Conservation (phyloP, 2,113 vertebrate species). For the Poicephalus meyeri region DNA sequence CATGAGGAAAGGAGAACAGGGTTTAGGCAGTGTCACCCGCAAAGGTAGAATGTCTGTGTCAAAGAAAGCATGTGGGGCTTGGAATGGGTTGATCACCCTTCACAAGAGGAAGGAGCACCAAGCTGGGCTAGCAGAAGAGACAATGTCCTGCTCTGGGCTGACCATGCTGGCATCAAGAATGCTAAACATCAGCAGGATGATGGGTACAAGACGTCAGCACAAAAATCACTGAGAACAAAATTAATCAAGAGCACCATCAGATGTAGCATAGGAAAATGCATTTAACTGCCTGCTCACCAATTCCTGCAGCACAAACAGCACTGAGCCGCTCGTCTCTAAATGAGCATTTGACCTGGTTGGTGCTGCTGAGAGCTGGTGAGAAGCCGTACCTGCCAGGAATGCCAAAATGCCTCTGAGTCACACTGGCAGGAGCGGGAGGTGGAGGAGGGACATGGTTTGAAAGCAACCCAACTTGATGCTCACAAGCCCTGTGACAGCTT, state of each 20-base stretch:
- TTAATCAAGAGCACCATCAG: background rate
- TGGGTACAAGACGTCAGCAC: background rate
- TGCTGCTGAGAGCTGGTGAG: background rate
- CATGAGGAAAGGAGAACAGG: accelerated
- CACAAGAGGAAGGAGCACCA: background rate
- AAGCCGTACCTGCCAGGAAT: background rate
- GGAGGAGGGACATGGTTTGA: background rate
- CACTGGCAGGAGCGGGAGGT: accelerated
- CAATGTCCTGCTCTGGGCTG: background rate
- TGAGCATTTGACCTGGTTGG: background rate
- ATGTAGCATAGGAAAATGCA: background rate
- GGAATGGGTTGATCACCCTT: background rate
- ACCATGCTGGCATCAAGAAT: background rate
- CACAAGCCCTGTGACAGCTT: background rate
- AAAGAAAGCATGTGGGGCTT: background rate
- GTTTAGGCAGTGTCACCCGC: background rate
- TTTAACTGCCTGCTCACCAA: background rate
- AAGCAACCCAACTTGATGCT: background rate
- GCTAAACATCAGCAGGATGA: background rate
- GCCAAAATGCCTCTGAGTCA: background rate
- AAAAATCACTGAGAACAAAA: background rate
- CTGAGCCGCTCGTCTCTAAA: background rate
- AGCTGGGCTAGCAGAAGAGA: background rate
- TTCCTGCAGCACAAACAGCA: background rate
- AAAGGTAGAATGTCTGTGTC: background rate